Conservation (phyloP, 2,888 invertebrate species). For the Nezara viridula region DNA sequence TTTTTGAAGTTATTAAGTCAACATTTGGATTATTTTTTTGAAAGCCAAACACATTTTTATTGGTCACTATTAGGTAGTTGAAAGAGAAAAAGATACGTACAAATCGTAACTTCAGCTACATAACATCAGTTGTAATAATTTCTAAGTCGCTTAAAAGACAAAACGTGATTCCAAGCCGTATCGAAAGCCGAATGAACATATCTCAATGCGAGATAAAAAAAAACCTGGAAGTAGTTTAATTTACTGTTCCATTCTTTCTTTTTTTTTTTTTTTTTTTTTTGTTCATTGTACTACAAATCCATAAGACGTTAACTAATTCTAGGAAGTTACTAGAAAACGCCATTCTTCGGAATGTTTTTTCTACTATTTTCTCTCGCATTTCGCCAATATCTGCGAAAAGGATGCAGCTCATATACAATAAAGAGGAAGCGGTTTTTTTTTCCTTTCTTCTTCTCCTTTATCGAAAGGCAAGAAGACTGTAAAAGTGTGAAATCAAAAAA, state of each 20-base stretch:
- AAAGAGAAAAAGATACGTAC: no score
- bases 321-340: neutral
- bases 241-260: neutral
- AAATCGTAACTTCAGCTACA: neutral
- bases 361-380: neutral
- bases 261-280: neutral
- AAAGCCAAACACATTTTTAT: no score
- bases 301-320: neutral
- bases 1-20: no score
- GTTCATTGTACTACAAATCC: neutral
- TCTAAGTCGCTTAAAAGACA: neutral
- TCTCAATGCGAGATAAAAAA: neutral
- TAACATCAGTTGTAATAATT: neutral
- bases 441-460: neutral
- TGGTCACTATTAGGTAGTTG: no score
- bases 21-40: no score
- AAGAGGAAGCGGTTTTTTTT: neutral
- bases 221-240: neutral
- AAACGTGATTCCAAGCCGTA: conserved; percentile 6
- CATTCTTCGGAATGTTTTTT: neutral
- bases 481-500: conserved; percentile 33
- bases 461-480: neutral
- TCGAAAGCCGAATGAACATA: neutral
- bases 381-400: neutral
- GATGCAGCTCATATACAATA: neutral